Base-by-base conservation (phyloP, 2,888 invertebrate species). In the Calliphora vomitoria region DNA sequence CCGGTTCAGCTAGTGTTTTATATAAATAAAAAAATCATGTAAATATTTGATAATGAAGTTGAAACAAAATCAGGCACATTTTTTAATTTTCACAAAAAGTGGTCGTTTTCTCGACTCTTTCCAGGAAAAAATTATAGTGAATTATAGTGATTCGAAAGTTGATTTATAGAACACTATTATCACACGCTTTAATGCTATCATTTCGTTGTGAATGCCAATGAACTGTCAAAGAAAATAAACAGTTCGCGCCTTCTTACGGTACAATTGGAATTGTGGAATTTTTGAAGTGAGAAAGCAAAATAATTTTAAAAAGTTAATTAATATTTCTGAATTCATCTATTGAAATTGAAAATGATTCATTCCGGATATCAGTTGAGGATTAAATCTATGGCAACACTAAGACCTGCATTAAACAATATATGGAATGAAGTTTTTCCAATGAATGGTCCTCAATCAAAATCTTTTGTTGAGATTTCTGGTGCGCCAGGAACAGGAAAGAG, bases 401-500 rank as follows among this genome's bases (percentile, higher is more conserved):
- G 90, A 20, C 90, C 88, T 8, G 18, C 71, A 0, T 78, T 90
- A 4, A 78, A 81, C 8, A 79, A 88, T 71, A 31, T 90, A 2
- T 89, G 89, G 76, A 31, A 41, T 20, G 78, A 88, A 6, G 41
- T 89, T 8, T 89, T 90, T 85, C 88, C 90, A 11, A 88, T 88
- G 18, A 90, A 92, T 18, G 94, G 94, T 10, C 93, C 94, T 3
- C 85, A 89, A 72, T 88, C 90, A 8, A 93, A 92, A 35, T 94
- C 94, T 75, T 90, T 94, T 0, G 91, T 95, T 64, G 95, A 95
- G 93, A 94, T 95, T 79, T 91, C 90, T 31, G 95, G 95, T 0
- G 91, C 92, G 41, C 83, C 91, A 13, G 93, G 94, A 50, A 92
- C 93, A 13, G 95, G 94, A 10, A 95, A 25, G 90, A 94, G 94